phyloP scores from a whole-genome alignment of 1,140 invertebrate species.

The Bicyclus anynana region DNA sequence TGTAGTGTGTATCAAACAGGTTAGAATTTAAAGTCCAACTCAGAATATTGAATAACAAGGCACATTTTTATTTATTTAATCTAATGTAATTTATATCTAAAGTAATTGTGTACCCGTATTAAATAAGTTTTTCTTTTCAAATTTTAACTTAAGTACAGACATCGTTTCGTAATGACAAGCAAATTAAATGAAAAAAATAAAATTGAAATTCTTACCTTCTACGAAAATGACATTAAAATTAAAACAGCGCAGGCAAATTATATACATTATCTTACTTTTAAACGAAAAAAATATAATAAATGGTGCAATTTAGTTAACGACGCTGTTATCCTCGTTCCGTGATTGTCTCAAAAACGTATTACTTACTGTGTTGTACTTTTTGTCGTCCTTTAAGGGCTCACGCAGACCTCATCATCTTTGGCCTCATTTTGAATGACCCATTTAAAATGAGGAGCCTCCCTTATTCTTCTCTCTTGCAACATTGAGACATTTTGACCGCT shows the following conservation, averaged over 20 bases:
- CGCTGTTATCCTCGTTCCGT: slow-evolving; percentile 19
- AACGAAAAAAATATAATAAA: slow-evolving; percentile 23
- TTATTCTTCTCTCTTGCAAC: too few species aligned
- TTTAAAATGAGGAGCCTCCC: too few species aligned
- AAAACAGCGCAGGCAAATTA: slow-evolving; percentile 11
- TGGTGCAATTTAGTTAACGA: slow-evolving; percentile 25
- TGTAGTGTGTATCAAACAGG: too few species aligned
- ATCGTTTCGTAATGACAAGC: not conserved
- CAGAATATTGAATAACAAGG: too few species aligned
- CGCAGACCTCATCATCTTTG: not conserved
- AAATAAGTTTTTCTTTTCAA: too few species aligned
- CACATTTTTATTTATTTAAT: too few species aligned
- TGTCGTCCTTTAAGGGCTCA: slow-evolving; percentile 12
- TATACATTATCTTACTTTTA: slow-evolving; percentile 10
- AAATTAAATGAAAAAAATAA: too few species aligned
- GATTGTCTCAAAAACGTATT: slow-evolving; percentile 21
- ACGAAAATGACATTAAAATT: slow-evolving; percentile 11
- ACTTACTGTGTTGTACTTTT: slow-evolving; percentile 23
- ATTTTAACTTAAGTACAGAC: not conserved
- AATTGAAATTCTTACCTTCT: not conserved
- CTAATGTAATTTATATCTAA: too few species aligned
- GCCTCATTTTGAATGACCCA: too few species aligned
- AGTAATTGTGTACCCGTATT: too few species aligned
- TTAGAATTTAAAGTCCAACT: too few species aligned
- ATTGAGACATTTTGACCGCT: too few species aligned